A percentile compares a stretch with the other conserved stretches of the same genome.
Conservation (phyloP, 2,888 invertebrate genomes). For the Dromius quadrimaculatus region DNA sequence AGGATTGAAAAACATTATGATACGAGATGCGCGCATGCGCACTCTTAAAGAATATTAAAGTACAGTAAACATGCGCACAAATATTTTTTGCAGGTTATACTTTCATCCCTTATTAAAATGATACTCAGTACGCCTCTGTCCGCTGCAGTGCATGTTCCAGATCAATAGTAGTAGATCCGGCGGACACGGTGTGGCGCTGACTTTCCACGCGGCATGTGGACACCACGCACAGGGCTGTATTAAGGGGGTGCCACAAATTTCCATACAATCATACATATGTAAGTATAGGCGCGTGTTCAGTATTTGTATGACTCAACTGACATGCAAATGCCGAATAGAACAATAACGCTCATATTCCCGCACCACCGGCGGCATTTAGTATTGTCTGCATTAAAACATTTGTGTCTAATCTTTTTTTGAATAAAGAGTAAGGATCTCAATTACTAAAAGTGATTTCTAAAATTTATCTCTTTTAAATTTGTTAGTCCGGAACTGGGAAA, state of each 20-base stretch:
- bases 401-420: background rate
- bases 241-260: constrained; percentile 16
- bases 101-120: background rate
- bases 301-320: constrained; percentile 19
- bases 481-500: constrained; percentile 31
- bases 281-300: constrained; percentile 17
- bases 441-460: too few species aligned
- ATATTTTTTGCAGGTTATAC: too few species aligned
- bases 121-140: constrained; percentile 1
- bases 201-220: constrained; percentile 50
- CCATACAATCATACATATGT: constrained; percentile 43
- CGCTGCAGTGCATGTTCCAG: constrained; percentile 36
- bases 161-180: constrained; percentile 48
- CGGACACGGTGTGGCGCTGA: constrained; percentile 41
- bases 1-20: too few species aligned
- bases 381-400: background rate
- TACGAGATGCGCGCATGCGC: too few species aligned
- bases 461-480: too few species aligned
- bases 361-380: background rate
- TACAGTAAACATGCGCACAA: too few species aligned
- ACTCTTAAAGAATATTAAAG: too few species aligned
- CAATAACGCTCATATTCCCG: constrained; percentile 23
- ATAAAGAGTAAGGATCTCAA: too few species aligned
- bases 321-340: constrained; percentile 28
- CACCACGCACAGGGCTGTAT: constrained; percentile 34